A percentile compares a stretch with the other conserved stretches of the same genome.
phyloP scores from a whole-genome alignment of 2,797 vertebrate genomes.

The Varecia variegata region DNA sequence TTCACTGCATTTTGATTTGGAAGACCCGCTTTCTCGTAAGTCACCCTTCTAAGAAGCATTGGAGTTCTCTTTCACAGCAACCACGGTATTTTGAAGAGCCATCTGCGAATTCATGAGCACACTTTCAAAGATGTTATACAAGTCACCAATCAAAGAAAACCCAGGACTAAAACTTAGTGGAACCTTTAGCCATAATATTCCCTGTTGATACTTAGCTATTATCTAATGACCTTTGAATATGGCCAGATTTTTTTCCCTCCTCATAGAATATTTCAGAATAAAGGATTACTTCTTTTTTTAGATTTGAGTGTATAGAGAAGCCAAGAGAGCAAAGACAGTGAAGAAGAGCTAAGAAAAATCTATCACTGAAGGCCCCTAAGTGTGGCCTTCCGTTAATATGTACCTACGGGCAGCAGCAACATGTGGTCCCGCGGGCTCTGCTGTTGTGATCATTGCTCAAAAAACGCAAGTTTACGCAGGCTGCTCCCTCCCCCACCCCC shows the following conservation, averaged over 20 bases:
- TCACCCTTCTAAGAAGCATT: background rate
- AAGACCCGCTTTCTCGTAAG: background rate
- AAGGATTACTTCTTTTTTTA: background rate
- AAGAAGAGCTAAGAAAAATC: background rate
- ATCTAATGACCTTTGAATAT: background rate
- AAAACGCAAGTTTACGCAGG: background rate
- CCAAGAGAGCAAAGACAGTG: background rate
- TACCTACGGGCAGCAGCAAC: background rate
- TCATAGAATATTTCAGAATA: background rate
- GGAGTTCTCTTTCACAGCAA: background rate
- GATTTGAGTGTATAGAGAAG: background rate
- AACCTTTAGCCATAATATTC: background rate
- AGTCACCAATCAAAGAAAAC: background rate
- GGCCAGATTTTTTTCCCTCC: background rate
- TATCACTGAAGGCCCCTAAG: background rate
- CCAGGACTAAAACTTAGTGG: background rate
- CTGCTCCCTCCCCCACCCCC: background rate
- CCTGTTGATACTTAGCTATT: background rate
- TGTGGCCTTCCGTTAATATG: accelerated
- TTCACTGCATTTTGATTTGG: background rate
- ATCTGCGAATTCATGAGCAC: background rate
- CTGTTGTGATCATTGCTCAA: accelerated
- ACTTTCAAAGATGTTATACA: background rate
- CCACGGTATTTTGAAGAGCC: background rate
- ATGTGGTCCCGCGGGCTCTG: background rate